These are phyloP conservation scores for Nycticryphes semicollaris DNA, from an alignment of 2,113 vertebrate genomes.

Conservation along the genomic window DNA sequence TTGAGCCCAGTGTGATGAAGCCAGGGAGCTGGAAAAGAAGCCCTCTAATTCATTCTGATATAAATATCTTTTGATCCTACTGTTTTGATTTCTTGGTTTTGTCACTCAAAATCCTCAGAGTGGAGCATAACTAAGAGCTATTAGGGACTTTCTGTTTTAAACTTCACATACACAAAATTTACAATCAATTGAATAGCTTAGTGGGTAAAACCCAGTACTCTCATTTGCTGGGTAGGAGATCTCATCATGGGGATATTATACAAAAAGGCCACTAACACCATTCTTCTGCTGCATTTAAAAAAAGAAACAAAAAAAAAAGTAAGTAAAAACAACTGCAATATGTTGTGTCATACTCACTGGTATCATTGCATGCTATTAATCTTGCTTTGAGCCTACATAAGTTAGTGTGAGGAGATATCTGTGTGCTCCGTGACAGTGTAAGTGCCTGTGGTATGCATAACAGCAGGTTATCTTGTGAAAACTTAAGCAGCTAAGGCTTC, in stretches of 20 bases:
- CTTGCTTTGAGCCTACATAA: not conserved
- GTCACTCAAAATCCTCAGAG: not conserved
- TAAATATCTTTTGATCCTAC: not conserved
- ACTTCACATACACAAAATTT: not conserved
- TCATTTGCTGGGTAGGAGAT: not conserved
- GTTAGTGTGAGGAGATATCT: fast-evolving
- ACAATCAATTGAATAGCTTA: not conserved
- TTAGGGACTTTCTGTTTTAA: not conserved
- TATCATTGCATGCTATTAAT: not conserved
- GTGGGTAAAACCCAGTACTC: not conserved
- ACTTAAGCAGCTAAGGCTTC: not conserved
- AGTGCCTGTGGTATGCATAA: not conserved
- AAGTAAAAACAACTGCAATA: not conserved
- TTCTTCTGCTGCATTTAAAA: not conserved
- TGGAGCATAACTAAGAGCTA: not conserved
- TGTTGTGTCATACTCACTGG: not conserved
- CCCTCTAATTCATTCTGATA: not conserved
- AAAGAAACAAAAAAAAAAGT: no score
- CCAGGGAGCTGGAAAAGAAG: not conserved
- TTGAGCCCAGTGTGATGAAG: not conserved
- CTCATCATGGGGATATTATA: not conserved
- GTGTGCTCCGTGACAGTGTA: not conserved
- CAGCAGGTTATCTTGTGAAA: not conserved
- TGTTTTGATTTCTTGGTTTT: not conserved
- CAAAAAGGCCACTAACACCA: not conserved